These are phyloP conservation scores for Podarcis siculus DNA, from an alignment of 2,797 vertebrate genomes.

Conservation along the genomic window DNA sequence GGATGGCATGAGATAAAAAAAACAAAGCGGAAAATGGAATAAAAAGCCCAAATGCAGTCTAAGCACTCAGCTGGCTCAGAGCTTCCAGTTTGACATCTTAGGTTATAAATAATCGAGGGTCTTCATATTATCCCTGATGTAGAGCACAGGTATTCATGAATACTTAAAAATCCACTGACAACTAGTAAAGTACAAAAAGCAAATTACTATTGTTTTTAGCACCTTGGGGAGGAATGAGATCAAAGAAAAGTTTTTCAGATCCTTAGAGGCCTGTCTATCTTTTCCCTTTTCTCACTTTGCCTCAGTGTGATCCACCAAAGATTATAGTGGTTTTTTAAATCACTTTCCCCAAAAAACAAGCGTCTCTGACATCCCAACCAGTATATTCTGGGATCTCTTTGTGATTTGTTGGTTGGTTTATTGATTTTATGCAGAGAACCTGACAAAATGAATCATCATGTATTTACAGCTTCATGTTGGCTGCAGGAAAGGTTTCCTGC, in stretches of 20 bases:
- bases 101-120: conserved; percentile 70
- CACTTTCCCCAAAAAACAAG: conserved; percentile 19
- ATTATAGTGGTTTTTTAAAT: conserved; percentile 17
- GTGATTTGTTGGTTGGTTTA: conserved; percentile 51
- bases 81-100: conserved; percentile 53
- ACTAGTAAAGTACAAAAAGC: conserved; percentile 61
- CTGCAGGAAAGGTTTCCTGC: neutral
- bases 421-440: conserved; percentile 1
- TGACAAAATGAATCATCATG: conserved; percentile 19
- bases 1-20: conserved; percentile 62
- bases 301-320: conserved; percentile 22
- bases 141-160: conserved; percentile 66
- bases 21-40: conserved; percentile 59
- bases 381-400: conserved; percentile 44
- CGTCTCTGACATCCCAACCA: conserved; percentile 32
- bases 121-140: conserved; percentile 62
- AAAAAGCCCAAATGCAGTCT: conserved; percentile 55
- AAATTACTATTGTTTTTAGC: conserved; percentile 65
- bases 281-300: conserved; percentile 35
- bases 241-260: conserved; percentile 56
- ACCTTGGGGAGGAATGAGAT: conserved; percentile 54
- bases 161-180: conserved; percentile 70
- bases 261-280: conserved; percentile 41
- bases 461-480: neutral
- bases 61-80: conserved; percentile 59